Evolutionary conservation across 2,888 invertebrate species (phyloP), one percentile per base, ranked within the genome.

Genomic region (Cryptosula pallasiana): DNA sequence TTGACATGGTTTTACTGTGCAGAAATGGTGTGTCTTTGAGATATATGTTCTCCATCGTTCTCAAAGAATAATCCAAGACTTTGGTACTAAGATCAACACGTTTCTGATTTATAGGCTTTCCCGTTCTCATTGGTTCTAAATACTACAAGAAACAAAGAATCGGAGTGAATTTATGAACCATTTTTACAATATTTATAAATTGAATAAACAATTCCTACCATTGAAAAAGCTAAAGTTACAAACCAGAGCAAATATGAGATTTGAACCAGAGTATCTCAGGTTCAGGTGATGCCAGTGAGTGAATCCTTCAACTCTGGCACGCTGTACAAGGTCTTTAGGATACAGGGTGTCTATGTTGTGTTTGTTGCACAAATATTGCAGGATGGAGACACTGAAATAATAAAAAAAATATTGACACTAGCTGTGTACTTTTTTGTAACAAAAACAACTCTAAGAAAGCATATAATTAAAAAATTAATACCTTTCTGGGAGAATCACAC

Each of bases 271-370:
- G 0, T 87, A 75, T 73, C 91, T 86, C 0, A 89, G 86, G 71
- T 90, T 91, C 35, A 88, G 78, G 78, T 92, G 92, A 75, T 92
- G 91, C 92, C 92, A 92, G 80, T 90, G 89, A 74, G 91, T 84
- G 80, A 89, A 83, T 81, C 92, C 91, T 75, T 92, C 91, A 1
- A 92, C 88, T 75, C 87, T 84, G 0, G 91, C 91, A 81, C 88
- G 88, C 63, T 82, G 78, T 78, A 88, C 86, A 0, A 87, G 86
- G 69, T 90, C 89, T 73, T 83, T 86, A 0, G 92, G 91, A 79
- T 90, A 92, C 87, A 87, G 87, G 57, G 89, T 88, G 16, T 36
- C 35, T 0, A 87, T 78, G 35, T 78, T 76, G 75, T 81, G 81
- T 79, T 90, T 89, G 71, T 87, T 84, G 1, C 88, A 84, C 69